Evolutionary conservation across 2,113 vertebrate genomes (phyloP).

Genomic region (Camelus dromedarius): DNA sequence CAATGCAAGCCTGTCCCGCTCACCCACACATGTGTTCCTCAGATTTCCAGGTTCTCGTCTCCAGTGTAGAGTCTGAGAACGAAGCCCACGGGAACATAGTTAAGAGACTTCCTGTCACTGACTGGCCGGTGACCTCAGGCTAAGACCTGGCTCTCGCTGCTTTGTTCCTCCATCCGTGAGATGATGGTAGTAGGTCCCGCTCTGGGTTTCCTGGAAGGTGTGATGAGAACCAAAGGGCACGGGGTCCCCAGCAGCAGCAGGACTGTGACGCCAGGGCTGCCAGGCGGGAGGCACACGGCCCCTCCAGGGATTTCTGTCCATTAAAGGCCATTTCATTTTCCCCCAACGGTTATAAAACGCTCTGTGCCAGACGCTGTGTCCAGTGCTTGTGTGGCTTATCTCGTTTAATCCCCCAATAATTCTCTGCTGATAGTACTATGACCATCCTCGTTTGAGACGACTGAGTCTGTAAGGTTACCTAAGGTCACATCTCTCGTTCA

Average conservation of each 20-base stretch:
- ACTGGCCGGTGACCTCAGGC: not conserved
- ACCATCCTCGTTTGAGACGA: not conserved
- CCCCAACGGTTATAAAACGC: not conserved
- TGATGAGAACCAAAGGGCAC: not conserved
- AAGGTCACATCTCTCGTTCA: not conserved
- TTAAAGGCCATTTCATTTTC: not conserved
- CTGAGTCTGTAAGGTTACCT: not conserved
- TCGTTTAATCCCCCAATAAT: slow-evolving; percentile 11
- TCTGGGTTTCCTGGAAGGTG: not conserved
- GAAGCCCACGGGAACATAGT: not conserved
- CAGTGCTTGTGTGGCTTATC: not conserved
- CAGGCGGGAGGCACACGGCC: not conserved
- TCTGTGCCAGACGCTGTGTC: not conserved
- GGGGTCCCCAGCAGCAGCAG: not conserved
- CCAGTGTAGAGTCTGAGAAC: not conserved
- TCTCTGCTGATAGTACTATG: not conserved
- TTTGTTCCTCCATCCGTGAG: not conserved
- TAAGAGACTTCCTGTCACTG: not conserved
- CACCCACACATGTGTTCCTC: not conserved
- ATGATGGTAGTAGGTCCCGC: not conserved
- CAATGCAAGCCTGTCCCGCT: not conserved
- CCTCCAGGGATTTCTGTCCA: not conserved
- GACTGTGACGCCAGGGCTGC: not conserved
- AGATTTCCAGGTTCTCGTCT: not conserved
- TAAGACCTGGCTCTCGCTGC: not conserved